Conservation (phyloP, 2,797 vertebrate species). For the Glyptemys insculpta region DNA sequence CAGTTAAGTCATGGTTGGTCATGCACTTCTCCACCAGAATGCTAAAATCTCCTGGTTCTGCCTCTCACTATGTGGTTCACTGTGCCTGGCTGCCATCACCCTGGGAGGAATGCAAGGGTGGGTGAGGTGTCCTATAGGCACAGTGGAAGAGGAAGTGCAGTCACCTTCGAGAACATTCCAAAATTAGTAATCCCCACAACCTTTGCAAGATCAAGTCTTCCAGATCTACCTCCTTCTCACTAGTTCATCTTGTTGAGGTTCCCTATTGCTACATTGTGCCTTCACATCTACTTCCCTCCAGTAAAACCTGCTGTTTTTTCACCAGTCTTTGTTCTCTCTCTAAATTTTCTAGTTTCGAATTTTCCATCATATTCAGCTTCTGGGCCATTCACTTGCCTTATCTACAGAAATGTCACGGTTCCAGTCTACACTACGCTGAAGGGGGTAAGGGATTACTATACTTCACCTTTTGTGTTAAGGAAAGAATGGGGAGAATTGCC, state of each 20-base stretch:
- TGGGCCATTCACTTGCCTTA: constrained; percentile 88
- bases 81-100: not conserved
- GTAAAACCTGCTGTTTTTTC: constrained; percentile 23
- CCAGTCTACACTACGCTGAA: constrained; percentile 95
- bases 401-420: constrained; percentile 92
- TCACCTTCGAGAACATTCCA: not conserved
- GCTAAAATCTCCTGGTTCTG: not conserved
- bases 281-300: not conserved
- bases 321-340: constrained; percentile 2
- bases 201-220: not conserved
- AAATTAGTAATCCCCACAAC: not conserved
- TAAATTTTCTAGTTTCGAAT: constrained; percentile 82
- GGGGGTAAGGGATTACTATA: constrained; percentile 86
- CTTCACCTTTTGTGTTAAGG: constrained; percentile 4
- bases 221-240: not conserved
- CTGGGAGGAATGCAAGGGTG: not conserved
- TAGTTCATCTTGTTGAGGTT: not conserved
- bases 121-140: not conserved
- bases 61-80: not conserved
- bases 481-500: not conserved
- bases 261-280: not conserved
- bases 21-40: not conserved
- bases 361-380: constrained; percentile 81
- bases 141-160: not conserved
- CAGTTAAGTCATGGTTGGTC: not conserved